Base-by-base conservation (phyloP, 1,140 invertebrate genomes). In the Zaprionus nigranus region DNA sequence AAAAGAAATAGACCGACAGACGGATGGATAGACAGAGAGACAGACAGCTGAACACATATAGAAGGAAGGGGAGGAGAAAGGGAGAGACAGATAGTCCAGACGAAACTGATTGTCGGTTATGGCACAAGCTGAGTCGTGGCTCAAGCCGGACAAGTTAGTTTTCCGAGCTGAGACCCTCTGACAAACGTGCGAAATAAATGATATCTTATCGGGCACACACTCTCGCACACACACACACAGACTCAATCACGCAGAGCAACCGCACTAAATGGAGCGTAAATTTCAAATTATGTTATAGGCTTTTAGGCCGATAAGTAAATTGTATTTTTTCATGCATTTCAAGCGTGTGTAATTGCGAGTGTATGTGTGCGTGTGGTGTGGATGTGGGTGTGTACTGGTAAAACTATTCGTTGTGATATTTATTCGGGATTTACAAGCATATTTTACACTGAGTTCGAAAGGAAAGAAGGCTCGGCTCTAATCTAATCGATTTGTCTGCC, bases 271-370 rank as follows among this genome's bases (percentile, higher is more conserved):
- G 78, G 64, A 82, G 78, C 78, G 80, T 78, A 75, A 82, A 81
- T 82, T 81, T 81, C 75, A 81, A 82, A 82, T 82, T 81, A 82
- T 82, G 53, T 71, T 82, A 59, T 71, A 81, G 73, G 80, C 75
- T 72, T 81, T 78, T 79, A 78, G 62, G 66, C 72, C 60, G 76
- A 78, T 78, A 78, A 75, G 78, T 68, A 81, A 81, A 81, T 78
- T 81, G 70, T 58, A 63, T 64, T 75, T 64, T 65, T 75, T 46
- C 56, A 60, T 49, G 38, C 51, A 56, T 56, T 67, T 77, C 57
- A 57, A 73, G 62, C 57, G 22, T 66, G 49, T 66, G 38, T 66
- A 65, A 53, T 77, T 58, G 54, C 26, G 58, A 22, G 58, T 62
- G 62, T 72, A 43, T 59, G 28, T 53, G n/a, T 53, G 11, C 11